Evolutionary conservation across 2,797 vertebrate genomes (phyloP), one percentile per base, ranked within the genome.

Genomic region (Esox lucius): DNA sequence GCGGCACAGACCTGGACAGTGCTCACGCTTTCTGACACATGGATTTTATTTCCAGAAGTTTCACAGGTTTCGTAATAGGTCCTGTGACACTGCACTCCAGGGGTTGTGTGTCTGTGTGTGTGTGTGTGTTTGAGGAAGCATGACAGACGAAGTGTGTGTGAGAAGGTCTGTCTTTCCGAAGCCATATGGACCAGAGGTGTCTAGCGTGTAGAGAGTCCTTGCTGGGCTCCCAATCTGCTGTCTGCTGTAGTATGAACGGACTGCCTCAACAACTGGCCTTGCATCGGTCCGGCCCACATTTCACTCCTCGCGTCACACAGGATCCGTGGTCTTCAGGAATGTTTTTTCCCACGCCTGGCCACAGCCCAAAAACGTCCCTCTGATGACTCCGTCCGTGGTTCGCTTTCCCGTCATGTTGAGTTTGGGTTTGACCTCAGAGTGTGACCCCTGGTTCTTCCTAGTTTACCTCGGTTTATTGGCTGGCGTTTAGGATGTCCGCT

Each of bases 351-450:
- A 3, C 3, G 28, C 28, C 28, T 31, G 28, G 68, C 68, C 74
- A 61, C 53, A 70, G 51, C 76, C 68, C 74, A 42, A 19, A 53
- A 53, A 5, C 53, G 49, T 61, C 71, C 31, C 39, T 28, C 19
- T 62, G 53, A 75, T 77, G 71, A 68, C 28, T 39, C 49, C 0
- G 56, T 59, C 61, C 74, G 22, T 22, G 53, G 56, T 56, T 9
- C 35, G 42, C 67, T 66, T 69, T 73, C 62, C 66, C 75, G 59
- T 77, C 72, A 75, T 78, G 76, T 62, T 80, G 70, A 81, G 78
- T 85, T 74, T 71, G 64, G 75, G 74, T 77, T 70, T 83, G 81
- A 83, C 76, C 76, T 74, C 51, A 69, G 72, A 31, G 17, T 7
- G 1, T 74, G 77, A 78, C 75, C 82, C 5, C 2, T 48, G 59